phyloP scores from a whole-genome alignment of 2,113 vertebrate genomes.

The Octodon degus region DNA sequence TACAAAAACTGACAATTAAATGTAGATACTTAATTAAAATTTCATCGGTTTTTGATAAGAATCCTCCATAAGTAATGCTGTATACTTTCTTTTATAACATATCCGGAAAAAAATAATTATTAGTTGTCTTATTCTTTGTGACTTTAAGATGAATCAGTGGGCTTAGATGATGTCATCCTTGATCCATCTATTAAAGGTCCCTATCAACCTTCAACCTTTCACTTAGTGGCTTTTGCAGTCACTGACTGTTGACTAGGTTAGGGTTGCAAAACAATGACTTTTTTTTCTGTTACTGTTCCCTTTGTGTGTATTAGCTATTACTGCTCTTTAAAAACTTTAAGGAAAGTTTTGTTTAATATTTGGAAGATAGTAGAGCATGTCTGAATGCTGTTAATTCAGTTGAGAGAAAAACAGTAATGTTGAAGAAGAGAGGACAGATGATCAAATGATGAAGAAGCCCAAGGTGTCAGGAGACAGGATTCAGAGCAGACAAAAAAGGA shows the following conservation, averaged over 20 bases:
- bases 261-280: background rate
- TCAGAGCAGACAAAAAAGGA: background rate
- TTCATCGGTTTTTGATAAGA: slow-evolving; percentile 20
- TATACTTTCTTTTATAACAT: background rate
- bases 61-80: background rate
- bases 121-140: background rate
- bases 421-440: background rate
- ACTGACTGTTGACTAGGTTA: slow-evolving; percentile 11
- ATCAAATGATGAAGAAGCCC: background rate
- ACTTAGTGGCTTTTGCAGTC: background rate
- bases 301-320: background rate
- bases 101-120: slow-evolving; percentile 6
- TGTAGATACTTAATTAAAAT: background rate
- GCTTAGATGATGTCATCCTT: background rate
- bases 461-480: background rate
- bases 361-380: background rate
- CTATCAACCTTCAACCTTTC: background rate
- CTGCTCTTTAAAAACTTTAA: background rate
- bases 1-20: slow-evolving; percentile 13
- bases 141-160: background rate
- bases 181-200: background rate
- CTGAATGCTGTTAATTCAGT: background rate
- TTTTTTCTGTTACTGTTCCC: background rate
- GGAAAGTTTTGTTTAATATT: background rate
- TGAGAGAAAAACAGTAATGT: slow-evolving; percentile 9